Conservation (phyloP, 2,797 vertebrate species). For the Hephaestus fuliginosus region DNA sequence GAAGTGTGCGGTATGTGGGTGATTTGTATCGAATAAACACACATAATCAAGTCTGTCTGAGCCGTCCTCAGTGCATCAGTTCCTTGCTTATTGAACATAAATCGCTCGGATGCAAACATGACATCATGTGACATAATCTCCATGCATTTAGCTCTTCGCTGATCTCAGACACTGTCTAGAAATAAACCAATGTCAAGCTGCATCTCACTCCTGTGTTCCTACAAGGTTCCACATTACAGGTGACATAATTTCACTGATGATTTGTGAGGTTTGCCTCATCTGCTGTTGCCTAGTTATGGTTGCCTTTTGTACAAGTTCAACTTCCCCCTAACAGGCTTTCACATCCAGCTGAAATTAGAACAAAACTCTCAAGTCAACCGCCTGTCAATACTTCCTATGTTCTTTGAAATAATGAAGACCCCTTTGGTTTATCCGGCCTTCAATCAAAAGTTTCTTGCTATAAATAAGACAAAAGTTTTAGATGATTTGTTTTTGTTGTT, state of each 20-base stretch:
- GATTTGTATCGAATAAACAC: not conserved
- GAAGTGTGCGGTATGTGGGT: not conserved
- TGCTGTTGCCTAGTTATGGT: not conserved
- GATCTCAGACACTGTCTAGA: not conserved
- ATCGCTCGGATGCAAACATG: not conserved
- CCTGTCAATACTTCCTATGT: conserved; percentile 51
- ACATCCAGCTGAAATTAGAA: conserved; percentile 57
- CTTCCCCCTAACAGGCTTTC: conserved; percentile 28
- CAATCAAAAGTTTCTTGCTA: conserved; percentile 54
- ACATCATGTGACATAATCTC: not conserved
- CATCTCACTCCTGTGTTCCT: not conserved
- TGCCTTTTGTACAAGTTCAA: conserved; percentile 3
- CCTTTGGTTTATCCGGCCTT: conserved; percentile 39
- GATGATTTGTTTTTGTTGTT: conserved; percentile 46
- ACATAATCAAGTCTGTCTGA: not conserved
- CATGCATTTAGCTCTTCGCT: not conserved
- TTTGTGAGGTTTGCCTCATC: not conserved
- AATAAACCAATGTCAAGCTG: not conserved
- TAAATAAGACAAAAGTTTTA: conserved; percentile 56
- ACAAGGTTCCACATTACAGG: not conserved
- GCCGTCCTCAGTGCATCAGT: too few species aligned
- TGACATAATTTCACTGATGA: not conserved
- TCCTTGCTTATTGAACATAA: not conserved
- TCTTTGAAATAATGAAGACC: conserved; percentile 46
- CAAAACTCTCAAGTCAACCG: conserved; percentile 47